phyloP scores from a whole-genome alignment of 2,113 vertebrate species.

The Myrmecophaga tridactyla region DNA sequence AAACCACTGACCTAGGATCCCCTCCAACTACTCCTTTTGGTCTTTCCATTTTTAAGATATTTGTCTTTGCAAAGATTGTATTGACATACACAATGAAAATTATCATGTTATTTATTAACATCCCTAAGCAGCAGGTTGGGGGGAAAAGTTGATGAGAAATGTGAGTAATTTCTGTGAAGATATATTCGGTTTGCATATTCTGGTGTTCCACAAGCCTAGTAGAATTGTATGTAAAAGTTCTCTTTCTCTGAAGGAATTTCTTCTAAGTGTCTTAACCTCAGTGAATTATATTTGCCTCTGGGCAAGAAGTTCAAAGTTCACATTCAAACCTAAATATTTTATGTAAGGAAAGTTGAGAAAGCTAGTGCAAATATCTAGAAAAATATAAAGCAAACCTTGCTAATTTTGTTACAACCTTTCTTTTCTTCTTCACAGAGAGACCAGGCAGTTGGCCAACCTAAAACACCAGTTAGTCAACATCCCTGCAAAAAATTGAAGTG shows the following conservation, averaged over 20 bases:
- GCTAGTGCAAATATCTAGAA: neutral
- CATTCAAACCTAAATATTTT: constrained; percentile 26
- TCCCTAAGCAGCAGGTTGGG: neutral
- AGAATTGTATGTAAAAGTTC: neutral
- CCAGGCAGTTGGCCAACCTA: constrained; percentile 4
- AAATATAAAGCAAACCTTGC: neutral
- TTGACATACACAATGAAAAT: neutral
- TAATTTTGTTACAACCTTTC: neutral
- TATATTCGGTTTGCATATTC: neutral
- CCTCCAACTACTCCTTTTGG: neutral
- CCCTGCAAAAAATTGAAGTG: neutral
- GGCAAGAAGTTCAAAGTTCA: neutral
- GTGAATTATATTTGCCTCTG: neutral
- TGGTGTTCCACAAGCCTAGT: neutral
- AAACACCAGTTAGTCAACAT: constrained; percentile 43
- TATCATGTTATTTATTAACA: neutral
- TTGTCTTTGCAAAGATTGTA: neutral
- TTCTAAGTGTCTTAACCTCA: neutral
- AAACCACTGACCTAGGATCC: neutral
- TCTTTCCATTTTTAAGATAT: neutral
- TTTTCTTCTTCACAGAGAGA: neutral
- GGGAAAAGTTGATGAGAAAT: neutral
- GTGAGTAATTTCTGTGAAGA: neutral
- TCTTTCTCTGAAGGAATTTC: neutral
- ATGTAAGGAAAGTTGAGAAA: neutral